Evolutionary conservation across 2,113 vertebrate species (phyloP).

Genomic region (Gymnorhina tibicen): DNA sequence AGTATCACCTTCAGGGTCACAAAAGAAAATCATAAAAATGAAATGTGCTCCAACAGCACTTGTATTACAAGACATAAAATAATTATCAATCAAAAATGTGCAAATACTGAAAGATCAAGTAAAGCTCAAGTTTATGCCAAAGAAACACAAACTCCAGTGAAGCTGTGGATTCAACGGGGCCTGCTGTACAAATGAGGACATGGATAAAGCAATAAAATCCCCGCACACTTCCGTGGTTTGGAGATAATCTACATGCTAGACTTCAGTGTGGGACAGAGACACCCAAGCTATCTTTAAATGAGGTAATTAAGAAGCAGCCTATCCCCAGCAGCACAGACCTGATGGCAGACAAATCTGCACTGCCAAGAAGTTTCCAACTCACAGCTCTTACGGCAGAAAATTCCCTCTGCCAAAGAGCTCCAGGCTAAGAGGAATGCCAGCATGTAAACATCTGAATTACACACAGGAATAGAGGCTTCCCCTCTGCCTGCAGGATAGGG

Average conservation of each 20-base stretch:
- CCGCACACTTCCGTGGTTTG: neutral
- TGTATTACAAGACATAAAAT: neutral
- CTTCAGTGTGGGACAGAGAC: neutral
- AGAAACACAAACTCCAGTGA: neutral
- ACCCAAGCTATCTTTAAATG: neutral
- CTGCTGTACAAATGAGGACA: neutral
- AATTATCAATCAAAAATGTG: neutral
- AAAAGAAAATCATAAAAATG: neutral
- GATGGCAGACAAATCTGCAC: neutral
- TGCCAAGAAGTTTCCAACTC: neutral
- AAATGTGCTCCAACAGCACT: neutral
- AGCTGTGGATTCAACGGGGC: neutral
- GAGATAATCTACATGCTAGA: neutral
- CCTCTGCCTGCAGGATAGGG: neutral
- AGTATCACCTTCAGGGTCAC: neutral
- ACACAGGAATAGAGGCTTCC: neutral
- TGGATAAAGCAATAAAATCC: neutral
- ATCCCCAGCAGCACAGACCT: slow-evolving; percentile 22
- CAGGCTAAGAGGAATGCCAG: neutral
- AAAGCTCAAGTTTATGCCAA: neutral
- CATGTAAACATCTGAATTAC: neutral
- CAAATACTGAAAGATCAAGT: neutral
- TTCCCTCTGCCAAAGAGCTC: neutral
- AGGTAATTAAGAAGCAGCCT: slow-evolving; percentile 17
- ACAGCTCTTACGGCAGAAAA: neutral